Percentiles rank a stretch among this genome's conserved stretches.
Conservation (phyloP, 2,113 vertebrate species). For the Gasterosteus aculeatus region DNA sequence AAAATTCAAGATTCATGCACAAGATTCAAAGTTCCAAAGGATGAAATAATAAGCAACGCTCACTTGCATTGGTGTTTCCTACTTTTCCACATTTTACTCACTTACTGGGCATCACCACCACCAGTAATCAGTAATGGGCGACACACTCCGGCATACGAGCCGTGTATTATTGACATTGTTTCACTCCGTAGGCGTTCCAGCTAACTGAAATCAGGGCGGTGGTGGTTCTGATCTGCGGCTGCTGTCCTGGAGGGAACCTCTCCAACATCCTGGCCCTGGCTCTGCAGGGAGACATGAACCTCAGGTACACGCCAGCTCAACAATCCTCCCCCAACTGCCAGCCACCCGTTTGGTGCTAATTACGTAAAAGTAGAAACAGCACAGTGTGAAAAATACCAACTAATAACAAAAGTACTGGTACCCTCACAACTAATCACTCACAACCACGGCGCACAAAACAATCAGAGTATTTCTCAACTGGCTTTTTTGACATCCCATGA, state of each 20-base stretch:
- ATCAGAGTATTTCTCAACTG: too few species aligned
- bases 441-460: too few species aligned
- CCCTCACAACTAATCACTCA: too few species aligned
- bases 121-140: background rate
- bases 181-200: conserved; percentile 68
- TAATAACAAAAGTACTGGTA: too few species aligned
- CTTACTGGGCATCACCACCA: background rate
- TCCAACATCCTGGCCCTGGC: conserved; percentile 85
- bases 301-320: conserved; percentile 79
- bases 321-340: too few species aligned
- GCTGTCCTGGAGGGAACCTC: conserved; percentile 84
- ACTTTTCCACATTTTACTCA: background rate
- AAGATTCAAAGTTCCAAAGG: background rate
- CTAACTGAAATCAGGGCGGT: conserved; percentile 73
- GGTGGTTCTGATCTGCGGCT: conserved; percentile 85
- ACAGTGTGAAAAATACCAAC: too few species aligned
- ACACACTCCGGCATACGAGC: background rate
- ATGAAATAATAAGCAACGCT: background rate
- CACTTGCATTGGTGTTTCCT: background rate
- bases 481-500: too few species aligned
- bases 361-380: too few species aligned
- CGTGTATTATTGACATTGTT: background rate
- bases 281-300: conserved; percentile 87
- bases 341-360: background rate
- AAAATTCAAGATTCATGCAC: background rate